Evolutionary conservation across 92 coral and sea anemone species (phyloP), one percentile per base, ranked within the genome.

Genomic region (Diadumene lineata): DNA sequence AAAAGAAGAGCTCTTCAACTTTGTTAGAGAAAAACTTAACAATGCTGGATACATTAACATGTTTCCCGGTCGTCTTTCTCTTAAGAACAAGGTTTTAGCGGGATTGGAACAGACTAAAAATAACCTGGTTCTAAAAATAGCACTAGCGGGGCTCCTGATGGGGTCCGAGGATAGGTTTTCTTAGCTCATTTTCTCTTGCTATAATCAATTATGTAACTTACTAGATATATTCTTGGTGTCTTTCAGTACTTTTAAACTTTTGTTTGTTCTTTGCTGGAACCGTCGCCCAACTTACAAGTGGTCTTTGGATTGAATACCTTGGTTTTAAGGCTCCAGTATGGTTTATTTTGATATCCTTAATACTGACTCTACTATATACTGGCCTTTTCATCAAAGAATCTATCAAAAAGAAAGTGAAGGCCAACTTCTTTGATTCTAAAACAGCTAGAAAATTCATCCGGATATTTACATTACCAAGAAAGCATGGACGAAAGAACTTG

Each of bases 261-360:
- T 70, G 84, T 17, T 69, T 89, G 33, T 86, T 88, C 58, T 32
- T 86, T 61, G 87, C 88, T 0, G 98, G 93, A 26, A 87, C 84
- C 51, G 33, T 93, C 31, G 83, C 93, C 6, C 97, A 93, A 73
- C 84, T 89, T 15, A 93, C 98, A 65, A 93, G 98, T 60, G 98
- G 98, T 1, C 67, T 93, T 11, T 93, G 98, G 98, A 81, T 93
- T 66, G 72, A 85, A 1, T 30, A 80, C 29, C 82, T 85, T 44
- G 98, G 98, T 50, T 93, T 85, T 61, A 80, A 78, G 17, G 84
- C 84, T 13, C 98, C 98, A 9, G 67, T 86, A 21, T 90, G 89
- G 93, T 84, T 90, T 66, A 46, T 90, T 15, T 78, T 91, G 27
- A 85, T 75, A 50, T 81, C 87, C 22, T 66, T 75, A 18, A 0